phyloP scores from a whole-genome alignment of 2,797 vertebrate genomes.

The Acrossocheilus wenchowensis region DNA sequence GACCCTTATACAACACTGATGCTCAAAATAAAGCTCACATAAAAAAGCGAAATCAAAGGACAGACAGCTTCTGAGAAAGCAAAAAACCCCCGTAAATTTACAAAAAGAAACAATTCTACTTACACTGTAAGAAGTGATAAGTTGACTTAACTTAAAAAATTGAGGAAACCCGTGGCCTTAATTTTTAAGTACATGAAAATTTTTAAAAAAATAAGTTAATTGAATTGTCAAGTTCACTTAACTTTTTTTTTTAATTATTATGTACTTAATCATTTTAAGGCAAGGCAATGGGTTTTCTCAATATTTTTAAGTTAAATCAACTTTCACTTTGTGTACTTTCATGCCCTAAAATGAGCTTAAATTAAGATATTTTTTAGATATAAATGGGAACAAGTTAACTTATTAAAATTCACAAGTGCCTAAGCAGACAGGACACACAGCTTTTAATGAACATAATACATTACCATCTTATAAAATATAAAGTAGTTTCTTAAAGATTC shows the following conservation, averaged over 20 bases:
- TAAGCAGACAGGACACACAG: background rate
- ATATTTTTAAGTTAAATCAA: no score
- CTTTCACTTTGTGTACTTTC: background rate
- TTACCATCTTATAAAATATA: background rate
- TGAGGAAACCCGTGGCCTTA: no score
- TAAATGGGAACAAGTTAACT: background rate
- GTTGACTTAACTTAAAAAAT: no score
- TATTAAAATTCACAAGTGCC: background rate
- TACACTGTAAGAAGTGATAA: background rate
- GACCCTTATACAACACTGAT: background rate
- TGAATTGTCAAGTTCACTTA: no score
- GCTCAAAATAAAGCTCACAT: background rate
- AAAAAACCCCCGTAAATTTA: background rate
- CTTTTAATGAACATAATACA: background rate
- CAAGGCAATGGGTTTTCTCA: no score
- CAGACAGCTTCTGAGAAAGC: background rate
- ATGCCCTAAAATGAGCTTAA: background rate
- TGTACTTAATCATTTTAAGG: no score
- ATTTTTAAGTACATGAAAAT: no score
- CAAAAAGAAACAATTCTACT: background rate
- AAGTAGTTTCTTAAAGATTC: background rate
- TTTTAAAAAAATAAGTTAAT: no score
- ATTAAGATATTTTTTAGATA: background rate
- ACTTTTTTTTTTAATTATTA: no score
- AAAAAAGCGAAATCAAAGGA: background rate